Percentiles rank a stretch among this genome's conserved stretches.
phyloP scores from a whole-genome alignment of 2,113 vertebrate species.

The Chascanopsetta lugubris region DNA sequence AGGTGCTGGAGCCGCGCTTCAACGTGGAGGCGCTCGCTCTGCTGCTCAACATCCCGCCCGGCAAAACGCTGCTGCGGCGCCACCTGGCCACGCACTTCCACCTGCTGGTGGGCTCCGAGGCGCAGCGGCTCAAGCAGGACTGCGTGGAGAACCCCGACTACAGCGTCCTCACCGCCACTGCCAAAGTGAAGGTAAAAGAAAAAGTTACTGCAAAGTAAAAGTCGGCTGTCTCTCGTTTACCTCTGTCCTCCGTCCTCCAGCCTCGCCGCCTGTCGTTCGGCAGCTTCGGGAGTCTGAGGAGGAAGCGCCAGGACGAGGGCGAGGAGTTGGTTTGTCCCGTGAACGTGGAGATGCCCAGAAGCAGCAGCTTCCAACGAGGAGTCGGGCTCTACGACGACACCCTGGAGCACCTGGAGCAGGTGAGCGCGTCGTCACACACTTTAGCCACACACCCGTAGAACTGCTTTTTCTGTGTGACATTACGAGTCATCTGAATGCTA shows the following conservation, averaged over 20 bases:
- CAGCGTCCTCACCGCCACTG: conserved; percentile 89
- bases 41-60: conserved; percentile 94
- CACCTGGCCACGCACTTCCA: conserved; percentile 97
- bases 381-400: conserved; percentile 82
- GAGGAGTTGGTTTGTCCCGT: conserved; percentile 95
- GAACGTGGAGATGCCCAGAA: conserved; percentile 88
- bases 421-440: too few relatives aligned
- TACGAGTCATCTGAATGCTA: too few relatives aligned
- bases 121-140: conserved; percentile 91
- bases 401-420: conserved; percentile 91
- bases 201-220: too few relatives aligned
- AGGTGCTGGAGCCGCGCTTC: conserved; percentile 97
- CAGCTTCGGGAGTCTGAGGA: conserved; percentile 91
- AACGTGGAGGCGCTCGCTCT: conserved; percentile 96
- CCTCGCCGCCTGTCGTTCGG: conserved; percentile 91
- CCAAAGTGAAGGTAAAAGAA: conserved; percentile 92
- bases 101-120: conserved; percentile 90
- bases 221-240: too few relatives aligned
- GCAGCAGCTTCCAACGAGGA: conserved; percentile 82
- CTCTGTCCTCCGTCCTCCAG: too few relatives aligned
- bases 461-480: too few relatives aligned
- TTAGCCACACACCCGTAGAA: too few relatives aligned
- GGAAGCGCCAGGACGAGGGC: conserved; percentile 90
- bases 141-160: conserved; percentile 93
- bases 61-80: conserved; percentile 92